Conservation (phyloP, 2,888 invertebrate species). For the Stratiomys singularior region DNA sequence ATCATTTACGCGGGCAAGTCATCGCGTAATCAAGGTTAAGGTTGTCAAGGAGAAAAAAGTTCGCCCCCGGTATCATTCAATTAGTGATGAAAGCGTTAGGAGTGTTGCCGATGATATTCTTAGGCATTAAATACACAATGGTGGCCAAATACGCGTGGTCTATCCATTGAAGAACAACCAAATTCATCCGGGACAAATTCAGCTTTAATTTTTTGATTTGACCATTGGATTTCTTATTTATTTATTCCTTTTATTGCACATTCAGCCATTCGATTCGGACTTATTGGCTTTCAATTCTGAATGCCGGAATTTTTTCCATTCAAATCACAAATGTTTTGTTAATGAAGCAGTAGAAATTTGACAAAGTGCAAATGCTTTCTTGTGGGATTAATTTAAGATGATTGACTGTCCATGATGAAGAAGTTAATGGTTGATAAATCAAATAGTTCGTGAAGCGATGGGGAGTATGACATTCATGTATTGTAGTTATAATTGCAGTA, state of each 20-base stretch:
- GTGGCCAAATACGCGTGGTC: background rate
- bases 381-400: background rate
- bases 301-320: background rate
- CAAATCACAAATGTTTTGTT: slow-evolving; percentile 15
- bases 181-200: slow-evolving; percentile 13
- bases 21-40: slow-evolving; percentile 38
- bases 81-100: slow-evolving; percentile 38
- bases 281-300: slow-evolving; percentile 2
- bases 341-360: background rate
- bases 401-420: slow-evolving; percentile 8
- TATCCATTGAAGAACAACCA: background rate
- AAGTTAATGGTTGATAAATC: slow-evolving; percentile 20
- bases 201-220: slow-evolving; percentile 14
- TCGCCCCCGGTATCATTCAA: slow-evolving; percentile 36
- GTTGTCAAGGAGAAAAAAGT: slow-evolving; percentile 30
- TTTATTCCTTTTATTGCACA: too few species aligned
- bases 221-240: background rate
- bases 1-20: slow-evolving; percentile 5
- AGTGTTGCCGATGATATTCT: slow-evolving; percentile 32
- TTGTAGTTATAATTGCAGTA: too few species aligned
- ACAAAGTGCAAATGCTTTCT: slow-evolving; percentile 11
- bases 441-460: background rate
- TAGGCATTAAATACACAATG: slow-evolving; percentile 23
- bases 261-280: background rate
- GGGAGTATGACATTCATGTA: too few species aligned